Conservation (phyloP, 2,888 invertebrate genomes). For the Acleris cristana region DNA sequence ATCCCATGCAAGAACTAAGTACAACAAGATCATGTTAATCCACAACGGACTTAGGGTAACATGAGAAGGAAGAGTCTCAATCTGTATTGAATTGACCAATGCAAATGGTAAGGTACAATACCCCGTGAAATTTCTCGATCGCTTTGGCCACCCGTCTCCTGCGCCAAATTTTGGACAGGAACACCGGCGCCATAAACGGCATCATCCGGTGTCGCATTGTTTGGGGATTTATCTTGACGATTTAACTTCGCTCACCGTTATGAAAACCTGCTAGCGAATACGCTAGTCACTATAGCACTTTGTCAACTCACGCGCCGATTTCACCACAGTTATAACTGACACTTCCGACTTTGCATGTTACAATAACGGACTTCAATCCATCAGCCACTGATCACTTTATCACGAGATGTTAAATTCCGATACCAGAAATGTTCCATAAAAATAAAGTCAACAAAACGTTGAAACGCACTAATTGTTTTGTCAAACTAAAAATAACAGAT, state of each 20-base stretch:
- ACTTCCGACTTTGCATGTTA: no score
- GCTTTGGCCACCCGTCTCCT: constrained; percentile 68
- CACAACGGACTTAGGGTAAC: no score
- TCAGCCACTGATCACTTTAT: no score
- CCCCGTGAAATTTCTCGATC: constrained; percentile 74
- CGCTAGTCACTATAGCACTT: constrained; percentile 15
- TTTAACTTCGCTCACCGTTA: constrained; percentile 10
- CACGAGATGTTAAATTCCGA: no score
- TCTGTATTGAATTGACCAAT: not conserved
- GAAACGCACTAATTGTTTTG: not conserved
- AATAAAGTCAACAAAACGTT: not conserved
- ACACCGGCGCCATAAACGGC: constrained; percentile 74
- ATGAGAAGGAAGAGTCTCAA: not conserved
- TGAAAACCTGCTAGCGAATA: constrained; percentile 22
- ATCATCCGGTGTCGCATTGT: constrained; percentile 78
- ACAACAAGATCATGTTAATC: no score
- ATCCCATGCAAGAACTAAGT: no score
- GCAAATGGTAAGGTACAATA: constrained; percentile 42
- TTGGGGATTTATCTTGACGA: constrained; percentile 77
- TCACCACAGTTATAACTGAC: not conserved
- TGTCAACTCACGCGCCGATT: not conserved
- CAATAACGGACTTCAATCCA: no score
- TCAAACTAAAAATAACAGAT: not conserved
- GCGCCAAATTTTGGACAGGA: constrained; percentile 73
- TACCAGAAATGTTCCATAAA: not conserved